Evolutionary conservation across 2,113 vertebrate species (phyloP).

Genomic region (Neolamprologus modestus): DNA sequence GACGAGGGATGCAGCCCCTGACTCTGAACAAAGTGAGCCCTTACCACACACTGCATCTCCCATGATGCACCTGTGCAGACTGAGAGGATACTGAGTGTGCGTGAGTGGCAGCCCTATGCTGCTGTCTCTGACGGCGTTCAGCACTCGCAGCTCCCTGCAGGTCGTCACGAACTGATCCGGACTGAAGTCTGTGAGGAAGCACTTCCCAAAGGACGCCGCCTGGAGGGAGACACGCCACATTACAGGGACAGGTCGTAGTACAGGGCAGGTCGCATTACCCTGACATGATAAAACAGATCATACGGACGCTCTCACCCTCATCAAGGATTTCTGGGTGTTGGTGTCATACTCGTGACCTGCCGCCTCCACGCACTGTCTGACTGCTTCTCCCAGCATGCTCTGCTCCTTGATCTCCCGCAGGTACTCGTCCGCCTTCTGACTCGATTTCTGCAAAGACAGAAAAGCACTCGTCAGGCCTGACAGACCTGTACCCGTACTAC

Average conservation of each 20-base stretch:
- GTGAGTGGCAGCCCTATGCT: slow-evolving; percentile 51
- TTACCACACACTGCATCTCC: background rate
- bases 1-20: background rate
- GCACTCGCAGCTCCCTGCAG: slow-evolving; percentile 54
- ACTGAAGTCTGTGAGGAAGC: slow-evolving; percentile 56
- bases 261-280: background rate
- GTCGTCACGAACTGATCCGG: slow-evolving; percentile 34
- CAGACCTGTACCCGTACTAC: background rate
- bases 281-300: background rate
- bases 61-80: background rate
- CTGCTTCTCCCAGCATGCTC: slow-evolving; percentile 78
- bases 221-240: background rate
- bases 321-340: slow-evolving; percentile 84
- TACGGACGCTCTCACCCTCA: slow-evolving; percentile 71
- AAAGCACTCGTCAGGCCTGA: background rate
- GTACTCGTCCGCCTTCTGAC: slow-evolving; percentile 96
- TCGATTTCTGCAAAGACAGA: slow-evolving; percentile 78
- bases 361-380: slow-evolving; percentile 87
- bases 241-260: background rate
- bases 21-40: background rate
- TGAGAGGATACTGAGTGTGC: slow-evolving; percentile 61
- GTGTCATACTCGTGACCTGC: slow-evolving; percentile 85
- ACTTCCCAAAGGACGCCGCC: slow-evolving; percentile 64
- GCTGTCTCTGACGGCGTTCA: slow-evolving; percentile 50
- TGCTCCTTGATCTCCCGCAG: slow-evolving; percentile 92